A percentile compares a stretch with the other conserved stretches of the same genome.
phyloP scores from a whole-genome alignment of 2,797 vertebrate species.

The Sphenopsis melanotis region DNA sequence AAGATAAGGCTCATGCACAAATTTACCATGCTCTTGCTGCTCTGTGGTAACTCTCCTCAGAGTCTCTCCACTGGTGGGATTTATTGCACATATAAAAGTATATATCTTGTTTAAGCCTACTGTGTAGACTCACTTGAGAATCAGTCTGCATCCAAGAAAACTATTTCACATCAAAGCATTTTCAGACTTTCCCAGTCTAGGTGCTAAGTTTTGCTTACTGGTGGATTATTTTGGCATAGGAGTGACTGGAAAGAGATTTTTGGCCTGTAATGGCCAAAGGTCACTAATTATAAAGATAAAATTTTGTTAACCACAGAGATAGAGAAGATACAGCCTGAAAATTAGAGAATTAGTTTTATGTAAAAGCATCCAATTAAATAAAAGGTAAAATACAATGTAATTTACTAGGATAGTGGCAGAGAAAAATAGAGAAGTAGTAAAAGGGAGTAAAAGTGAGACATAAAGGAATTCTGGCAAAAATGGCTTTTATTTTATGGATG shows the following conservation, averaged over 20 bases:
- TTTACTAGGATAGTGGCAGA: neutral
- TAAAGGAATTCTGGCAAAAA: neutral
- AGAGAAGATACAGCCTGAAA: neutral
- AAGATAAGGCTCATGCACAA: neutral
- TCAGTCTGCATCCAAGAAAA: neutral
- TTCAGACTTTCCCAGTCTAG: neutral
- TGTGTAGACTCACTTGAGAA: neutral
- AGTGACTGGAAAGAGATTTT: neutral
- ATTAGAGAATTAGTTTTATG: neutral
- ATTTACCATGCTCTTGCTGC: neutral
- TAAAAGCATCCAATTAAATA: neutral
- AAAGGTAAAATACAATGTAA: neutral
- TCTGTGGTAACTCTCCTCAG: neutral
- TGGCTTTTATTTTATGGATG: neutral
- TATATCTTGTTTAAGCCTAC: neutral
- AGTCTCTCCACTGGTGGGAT: neutral
- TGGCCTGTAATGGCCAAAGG: neutral
- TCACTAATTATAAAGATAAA: neutral
- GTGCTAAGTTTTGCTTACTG: neutral
- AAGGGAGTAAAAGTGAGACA: neutral
- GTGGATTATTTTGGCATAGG: neutral
- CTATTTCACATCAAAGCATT: neutral
- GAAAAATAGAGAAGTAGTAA: neutral
- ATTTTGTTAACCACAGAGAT: neutral
- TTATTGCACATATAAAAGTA: neutral